Percentiles rank a stretch among this genome's conserved stretches.
Conservation (phyloP, 2,113 vertebrate species). For the Aldabrachelys gigantea region DNA sequence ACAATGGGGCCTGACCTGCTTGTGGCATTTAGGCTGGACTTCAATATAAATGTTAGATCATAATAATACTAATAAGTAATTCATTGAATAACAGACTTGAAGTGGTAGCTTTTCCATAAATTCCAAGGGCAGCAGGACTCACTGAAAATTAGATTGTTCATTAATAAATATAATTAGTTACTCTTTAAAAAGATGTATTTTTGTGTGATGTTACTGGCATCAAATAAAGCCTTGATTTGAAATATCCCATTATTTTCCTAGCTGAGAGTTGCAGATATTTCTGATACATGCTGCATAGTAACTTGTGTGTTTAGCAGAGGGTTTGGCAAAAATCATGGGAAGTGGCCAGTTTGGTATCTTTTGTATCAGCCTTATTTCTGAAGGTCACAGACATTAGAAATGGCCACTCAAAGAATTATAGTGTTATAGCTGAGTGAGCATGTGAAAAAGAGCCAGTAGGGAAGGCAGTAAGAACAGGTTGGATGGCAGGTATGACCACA, state of each 20-base stretch:
- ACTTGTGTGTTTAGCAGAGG: neutral
- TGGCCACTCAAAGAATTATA: neutral
- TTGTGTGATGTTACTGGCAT: neutral
- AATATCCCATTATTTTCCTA: neutral
- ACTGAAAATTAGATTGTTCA: neutral
- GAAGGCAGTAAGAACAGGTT: neutral
- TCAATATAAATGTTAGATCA: neutral
- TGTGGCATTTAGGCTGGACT: neutral
- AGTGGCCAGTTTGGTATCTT: neutral
- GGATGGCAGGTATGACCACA: fast-evolving
- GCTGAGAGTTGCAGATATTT: neutral
- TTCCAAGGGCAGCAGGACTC: neutral
- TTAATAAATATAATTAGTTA: neutral
- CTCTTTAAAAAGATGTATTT: neutral
- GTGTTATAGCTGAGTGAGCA: neutral
- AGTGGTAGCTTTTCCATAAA: neutral
- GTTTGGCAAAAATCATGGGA: neutral
- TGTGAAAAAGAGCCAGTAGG: fast-evolving
- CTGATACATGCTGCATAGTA: fast-evolving
- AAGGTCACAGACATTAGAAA: neutral
- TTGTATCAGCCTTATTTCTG: neutral
- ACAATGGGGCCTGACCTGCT: fast-evolving
- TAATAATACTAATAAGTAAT: neutral
- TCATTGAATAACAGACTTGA: neutral
- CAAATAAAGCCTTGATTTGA: neutral